Conservation (phyloP, 2,113 vertebrate genomes). For the Scomber japonicus region DNA sequence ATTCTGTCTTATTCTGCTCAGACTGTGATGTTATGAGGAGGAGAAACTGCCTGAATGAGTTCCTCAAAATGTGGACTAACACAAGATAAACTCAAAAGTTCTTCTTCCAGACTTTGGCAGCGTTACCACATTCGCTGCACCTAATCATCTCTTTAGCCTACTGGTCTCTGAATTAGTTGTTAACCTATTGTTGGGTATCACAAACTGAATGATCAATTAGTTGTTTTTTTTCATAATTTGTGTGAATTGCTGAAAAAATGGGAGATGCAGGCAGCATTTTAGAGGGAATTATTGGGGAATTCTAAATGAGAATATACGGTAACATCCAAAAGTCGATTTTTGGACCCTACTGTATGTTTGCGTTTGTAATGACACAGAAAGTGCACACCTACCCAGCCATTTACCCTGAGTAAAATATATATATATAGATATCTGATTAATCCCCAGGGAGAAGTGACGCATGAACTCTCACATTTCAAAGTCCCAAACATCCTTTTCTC, state of each 20-base stretch:
- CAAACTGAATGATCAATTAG: too few species aligned
- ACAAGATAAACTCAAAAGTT: background rate
- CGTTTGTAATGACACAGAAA: conserved; percentile 21
- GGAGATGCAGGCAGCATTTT: background rate
- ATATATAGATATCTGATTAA: conserved; percentile 25
- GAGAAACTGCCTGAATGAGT: background rate
- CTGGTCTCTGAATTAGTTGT: background rate
- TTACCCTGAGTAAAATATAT: background rate
- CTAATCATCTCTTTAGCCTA: background rate
- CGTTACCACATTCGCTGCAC: background rate
- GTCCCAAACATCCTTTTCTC: conserved; percentile 12
- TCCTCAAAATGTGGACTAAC: background rate
- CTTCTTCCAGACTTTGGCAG: background rate
- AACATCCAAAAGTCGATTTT: too few species aligned
- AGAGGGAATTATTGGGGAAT: background rate
- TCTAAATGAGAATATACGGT: background rate
- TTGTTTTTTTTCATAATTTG: too few species aligned
- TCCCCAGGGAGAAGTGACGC: conserved; percentile 16
- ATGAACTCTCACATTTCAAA: conserved; percentile 39
- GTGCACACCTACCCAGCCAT: background rate
- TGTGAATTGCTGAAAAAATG: too few species aligned
- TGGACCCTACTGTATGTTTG: background rate
- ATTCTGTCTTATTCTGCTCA: background rate
- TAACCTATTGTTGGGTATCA: too few species aligned
- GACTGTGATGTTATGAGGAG: background rate